A percentile compares a stretch with the other conserved stretches of the same genome.
Evolutionary conservation across 1,140 invertebrate genomes (phyloP).

Genomic region (Armadillidium nasatum): DNA sequence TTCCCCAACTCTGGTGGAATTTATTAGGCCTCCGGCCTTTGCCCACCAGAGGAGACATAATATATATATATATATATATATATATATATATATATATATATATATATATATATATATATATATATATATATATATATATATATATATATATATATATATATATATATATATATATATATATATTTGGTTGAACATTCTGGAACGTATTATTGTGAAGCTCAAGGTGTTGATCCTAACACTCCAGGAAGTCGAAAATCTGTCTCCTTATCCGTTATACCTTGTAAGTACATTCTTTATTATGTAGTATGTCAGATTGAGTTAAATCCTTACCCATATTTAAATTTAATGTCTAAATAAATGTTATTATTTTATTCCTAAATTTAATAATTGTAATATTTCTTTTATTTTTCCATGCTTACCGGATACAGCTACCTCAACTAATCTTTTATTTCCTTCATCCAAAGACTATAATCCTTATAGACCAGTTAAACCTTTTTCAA

Average conservation of each 20-base stretch:
- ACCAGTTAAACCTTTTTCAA: neutral
- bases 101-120: too few species aligned
- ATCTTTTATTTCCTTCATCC: neutral
- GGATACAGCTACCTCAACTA: neutral
- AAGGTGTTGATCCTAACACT: constrained; percentile 58
- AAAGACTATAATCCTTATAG: neutral
- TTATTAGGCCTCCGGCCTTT: too few species aligned
- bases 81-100: too few species aligned
- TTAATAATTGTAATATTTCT: neutral
- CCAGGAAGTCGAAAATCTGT: constrained; percentile 58
- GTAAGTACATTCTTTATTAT: constrained; percentile 57
- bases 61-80: too few species aligned
- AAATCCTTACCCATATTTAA: neutral
- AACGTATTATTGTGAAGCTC: constrained; percentile 74
- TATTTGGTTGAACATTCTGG: constrained; percentile 62
- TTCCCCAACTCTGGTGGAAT: too few species aligned
- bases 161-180: too few species aligned
- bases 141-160: too few species aligned
- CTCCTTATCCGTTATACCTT: constrained; percentile 63
- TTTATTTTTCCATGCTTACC: neutral
- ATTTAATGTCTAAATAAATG: constrained; percentile 1
- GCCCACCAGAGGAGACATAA: too few species aligned
- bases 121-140: too few species aligned
- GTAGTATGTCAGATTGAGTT: neutral
- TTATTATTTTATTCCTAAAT: constrained; percentile 2